Evolutionary conservation across 2,113 vertebrate species (phyloP), one percentile per base, ranked within the genome.

Genomic region (Heloderma charlesbogerti): DNA sequence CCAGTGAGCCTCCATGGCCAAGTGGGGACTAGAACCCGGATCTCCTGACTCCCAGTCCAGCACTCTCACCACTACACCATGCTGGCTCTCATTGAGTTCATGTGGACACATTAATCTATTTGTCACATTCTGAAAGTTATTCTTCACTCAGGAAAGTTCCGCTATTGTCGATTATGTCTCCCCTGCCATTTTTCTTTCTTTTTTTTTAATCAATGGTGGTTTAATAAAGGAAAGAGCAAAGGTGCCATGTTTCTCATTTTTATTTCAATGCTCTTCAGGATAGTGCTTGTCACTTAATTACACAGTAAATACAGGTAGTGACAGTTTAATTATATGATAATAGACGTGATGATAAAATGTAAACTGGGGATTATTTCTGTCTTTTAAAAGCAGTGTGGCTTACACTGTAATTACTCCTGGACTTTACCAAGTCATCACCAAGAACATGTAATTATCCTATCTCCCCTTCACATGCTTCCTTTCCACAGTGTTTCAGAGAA

Each of bases 321-420:
- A 37, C 79, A 92, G 5, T 78, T 63, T 92, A 93, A 94, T 83
- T 86, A 60, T 80, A 89, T 71, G n/a, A 90, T 88, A 94, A 93
- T 91, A 25, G 0, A 37, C 85, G 29, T 6, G 83, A 78, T 74
- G 2, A 80, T 93, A 89, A 34, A 74, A 89, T 85, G 57, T 80
- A 92, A 96, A 94, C 25, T 87, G 3, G 85, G 80, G 82, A 91
- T 91, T 84, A 71, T 91, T 69, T 91, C 45, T 79, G 27, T 45
- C 80, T 57, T 91, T 88, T 88, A 91, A 88, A 91, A 54, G 0
- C 51, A 91, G n/a, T 34, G 40, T 91, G 87, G 90, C 34, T 86
- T 93, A 91, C 87, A 85, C 12, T 29, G n/a, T 57, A 93, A 91
- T 90, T 92, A 93, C 78, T 92, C 9, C 84, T 90, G 71, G 51